phyloP scores from a whole-genome alignment of 2,797 vertebrate species.

The Tapera naevia region DNA sequence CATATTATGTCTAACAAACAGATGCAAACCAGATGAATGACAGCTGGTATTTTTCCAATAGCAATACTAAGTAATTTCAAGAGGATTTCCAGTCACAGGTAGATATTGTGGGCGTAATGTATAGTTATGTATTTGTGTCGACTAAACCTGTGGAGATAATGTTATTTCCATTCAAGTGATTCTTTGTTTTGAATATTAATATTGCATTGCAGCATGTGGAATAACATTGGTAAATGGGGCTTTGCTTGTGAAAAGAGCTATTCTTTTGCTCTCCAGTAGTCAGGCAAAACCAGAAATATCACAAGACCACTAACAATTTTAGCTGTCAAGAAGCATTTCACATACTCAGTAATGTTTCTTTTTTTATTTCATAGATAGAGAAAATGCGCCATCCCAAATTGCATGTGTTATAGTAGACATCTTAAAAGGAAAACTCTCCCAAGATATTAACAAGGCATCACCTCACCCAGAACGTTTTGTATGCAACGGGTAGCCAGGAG shows the following conservation, averaged over 20 bases:
- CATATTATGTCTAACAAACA: not conserved
- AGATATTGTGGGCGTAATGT: not conserved
- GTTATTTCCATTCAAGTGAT: not conserved
- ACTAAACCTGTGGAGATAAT: not conserved
- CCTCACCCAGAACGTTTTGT: not conserved
- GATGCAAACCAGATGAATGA: not conserved
- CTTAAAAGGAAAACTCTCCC: not conserved
- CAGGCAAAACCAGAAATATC: not conserved
- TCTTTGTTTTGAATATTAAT: not conserved
- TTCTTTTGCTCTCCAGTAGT: not conserved
- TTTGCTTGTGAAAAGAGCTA: not conserved
- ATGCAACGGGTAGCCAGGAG: not conserved
- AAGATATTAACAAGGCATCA: not conserved
- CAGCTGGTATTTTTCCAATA: not conserved
- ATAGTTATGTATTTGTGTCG: not conserved
- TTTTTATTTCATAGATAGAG: not conserved
- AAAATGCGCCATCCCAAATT: not conserved
- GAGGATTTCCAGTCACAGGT: not conserved
- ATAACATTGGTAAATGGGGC: not conserved
- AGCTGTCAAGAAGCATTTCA: not conserved
- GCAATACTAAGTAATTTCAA: not conserved
- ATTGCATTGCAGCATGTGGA: not conserved
- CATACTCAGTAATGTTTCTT: not conserved
- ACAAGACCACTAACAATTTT: not conserved
- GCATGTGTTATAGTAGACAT: fast-evolving